Base-by-base conservation (phyloP, 2,113 vertebrate species). In the Labeo rohita region DNA sequence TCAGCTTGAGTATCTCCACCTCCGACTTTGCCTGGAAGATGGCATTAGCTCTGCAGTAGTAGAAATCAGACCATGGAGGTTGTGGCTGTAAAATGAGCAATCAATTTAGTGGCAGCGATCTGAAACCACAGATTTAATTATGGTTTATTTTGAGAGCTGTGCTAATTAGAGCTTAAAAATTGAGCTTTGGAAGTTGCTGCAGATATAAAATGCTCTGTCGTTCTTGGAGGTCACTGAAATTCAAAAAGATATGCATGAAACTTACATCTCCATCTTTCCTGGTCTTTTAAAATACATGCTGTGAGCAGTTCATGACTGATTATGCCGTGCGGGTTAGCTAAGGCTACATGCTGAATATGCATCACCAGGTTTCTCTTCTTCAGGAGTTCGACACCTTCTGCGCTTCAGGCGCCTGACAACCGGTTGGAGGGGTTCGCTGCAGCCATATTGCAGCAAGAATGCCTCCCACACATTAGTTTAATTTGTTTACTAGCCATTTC, bases 401-500 rank as follows among this genome's bases (percentile, higher is more conserved):
- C 21, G 56, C 61, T 68, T 61, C 59, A 65, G 47, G 72, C 68
- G 63, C 59, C 18, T 80, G 47, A 79, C 65, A 86, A 13, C 72
- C 28, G 7, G 34, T 78, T 59, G 39, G 65, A 86, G 9, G 16
- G 28, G 43, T 87, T 87, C 12, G 34, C n/a, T 18, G 54, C 59
- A 84, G 23, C 54, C 36, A 74, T 86, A 81, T 78, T 84, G 85
- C 47, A 82, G 63, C 5, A 18, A 68, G 43, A 72, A 39, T 61
- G 75, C 76, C 83, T 88, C 82, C 85, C 84, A 86, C 89, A 87
- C 85, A 85, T 90, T 82, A 84, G 78, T 74, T 76, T 88, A 85
- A 90, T 87, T 87, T 88, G 87, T 87, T 88, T 88, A 87, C 73
- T 75, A 73, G 76, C 12, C 54, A 43, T 79, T 88, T 90, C 89